Percentiles rank a stretch among this genome's conserved stretches.
Evolutionary conservation across 2,888 invertebrate genomes (phyloP).

Genomic region (Cryptus armator): DNA sequence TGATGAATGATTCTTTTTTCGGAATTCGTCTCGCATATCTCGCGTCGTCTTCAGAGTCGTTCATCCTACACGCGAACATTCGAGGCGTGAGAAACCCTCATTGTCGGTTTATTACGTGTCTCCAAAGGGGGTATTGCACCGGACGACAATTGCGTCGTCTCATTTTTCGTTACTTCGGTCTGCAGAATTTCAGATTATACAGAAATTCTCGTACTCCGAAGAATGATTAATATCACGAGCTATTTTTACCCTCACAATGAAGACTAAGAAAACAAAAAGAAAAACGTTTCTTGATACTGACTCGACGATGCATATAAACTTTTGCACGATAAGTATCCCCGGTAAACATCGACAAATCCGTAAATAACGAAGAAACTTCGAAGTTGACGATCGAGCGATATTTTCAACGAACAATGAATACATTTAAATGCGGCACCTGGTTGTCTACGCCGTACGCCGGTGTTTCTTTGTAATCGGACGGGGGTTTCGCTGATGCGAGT

Average conservation of each 20-base stretch:
- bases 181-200: conserved; percentile 4
- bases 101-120: conserved; percentile 15
- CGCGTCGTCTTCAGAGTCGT: neutral
- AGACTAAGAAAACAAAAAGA: neutral
- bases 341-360: conserved; percentile 44
- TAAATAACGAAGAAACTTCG: conserved; percentile 52
- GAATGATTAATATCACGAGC: neutral
- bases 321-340: conserved; percentile 44
- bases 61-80: conserved; percentile 23
- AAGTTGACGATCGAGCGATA: conserved; percentile 11
- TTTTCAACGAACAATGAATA: conserved; percentile 32
- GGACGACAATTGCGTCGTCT: conserved; percentile 34
- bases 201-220: neutral
- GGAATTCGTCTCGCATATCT: neutral
- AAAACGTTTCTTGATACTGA: neutral
- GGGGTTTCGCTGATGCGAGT: conserved; percentile 38
- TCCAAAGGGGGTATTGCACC: conserved; percentile 38
- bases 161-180: neutral
- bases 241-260: neutral
- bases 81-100: conserved; percentile 19
- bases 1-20: neutral
- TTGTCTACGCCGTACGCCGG: conserved; percentile 9
- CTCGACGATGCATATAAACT: conserved; percentile 14
- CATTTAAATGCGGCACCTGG: conserved; percentile 41
- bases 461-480: conserved; percentile 48